Evolutionary conservation across 2,888 invertebrate genomes (phyloP).

Genomic region (Synanthedon myopaeformis): DNA sequence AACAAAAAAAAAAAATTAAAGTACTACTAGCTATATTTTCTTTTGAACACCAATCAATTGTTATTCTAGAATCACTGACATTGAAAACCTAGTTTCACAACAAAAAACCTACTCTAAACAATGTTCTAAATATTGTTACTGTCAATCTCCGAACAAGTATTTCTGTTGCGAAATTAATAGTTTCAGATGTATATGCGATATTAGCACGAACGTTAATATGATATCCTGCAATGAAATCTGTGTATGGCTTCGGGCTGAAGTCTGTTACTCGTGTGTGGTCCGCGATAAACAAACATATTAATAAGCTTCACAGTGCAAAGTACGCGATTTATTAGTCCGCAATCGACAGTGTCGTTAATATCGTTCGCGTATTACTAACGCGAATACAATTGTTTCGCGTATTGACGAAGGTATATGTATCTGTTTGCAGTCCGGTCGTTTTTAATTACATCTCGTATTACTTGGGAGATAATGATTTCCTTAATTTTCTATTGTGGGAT

Average conservation of each 20-base stretch:
- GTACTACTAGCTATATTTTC: no score
- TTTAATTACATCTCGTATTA: slow-evolving; percentile 29
- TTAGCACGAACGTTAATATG: slow-evolving; percentile 23
- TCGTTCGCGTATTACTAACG: slow-evolving; percentile 45
- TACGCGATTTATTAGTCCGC: slow-evolving; percentile 59
- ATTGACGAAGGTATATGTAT: slow-evolving; percentile 23
- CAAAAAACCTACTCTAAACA: no score
- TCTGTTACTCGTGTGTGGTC: slow-evolving; percentile 60
- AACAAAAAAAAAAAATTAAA: no score
- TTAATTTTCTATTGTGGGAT: neutral
- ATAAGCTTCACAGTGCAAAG: slow-evolving; percentile 47
- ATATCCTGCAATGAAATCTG: slow-evolving; percentile 62
- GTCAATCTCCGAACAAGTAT: neutral
- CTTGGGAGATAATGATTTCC: neutral
- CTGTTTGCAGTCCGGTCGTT: slow-evolving; percentile 33
- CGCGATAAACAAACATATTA: slow-evolving; percentile 61
- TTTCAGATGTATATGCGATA: slow-evolving; percentile 40
- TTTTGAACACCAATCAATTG: no score
- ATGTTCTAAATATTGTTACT: neutral
- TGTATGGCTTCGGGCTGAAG: slow-evolving; percentile 47
- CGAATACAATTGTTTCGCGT: slow-evolving; percentile 22
- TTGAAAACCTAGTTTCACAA: no score
- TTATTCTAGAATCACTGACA: no score
- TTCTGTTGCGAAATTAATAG: slow-evolving; percentile 4
- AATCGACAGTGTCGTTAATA: slow-evolving; percentile 55